These are phyloP conservation scores for Pammene fasciana DNA, from an alignment of 2,888 invertebrate species.

Conservation along the genomic window DNA sequence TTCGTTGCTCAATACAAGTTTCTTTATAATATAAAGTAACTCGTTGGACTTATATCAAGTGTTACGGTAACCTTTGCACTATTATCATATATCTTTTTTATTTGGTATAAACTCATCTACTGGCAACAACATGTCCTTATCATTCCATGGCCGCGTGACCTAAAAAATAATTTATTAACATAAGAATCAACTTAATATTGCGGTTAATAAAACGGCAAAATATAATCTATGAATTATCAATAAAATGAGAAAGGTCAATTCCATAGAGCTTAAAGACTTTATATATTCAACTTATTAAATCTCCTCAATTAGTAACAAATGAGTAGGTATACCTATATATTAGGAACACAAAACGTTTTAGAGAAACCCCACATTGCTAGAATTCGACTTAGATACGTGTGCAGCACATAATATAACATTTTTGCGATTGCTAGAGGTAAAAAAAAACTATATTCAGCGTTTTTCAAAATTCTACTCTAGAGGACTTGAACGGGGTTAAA, in stretches of 20 bases:
- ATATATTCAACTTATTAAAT: too few species aligned
- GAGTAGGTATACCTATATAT: too few species aligned
- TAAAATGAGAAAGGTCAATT: background rate
- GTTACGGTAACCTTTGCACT: conserved; percentile 81
- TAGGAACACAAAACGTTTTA: too few species aligned
- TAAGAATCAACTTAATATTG: conserved; percentile 14
- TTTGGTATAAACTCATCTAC: conserved; percentile 67
- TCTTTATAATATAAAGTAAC: conserved; percentile 47
- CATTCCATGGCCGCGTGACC: conserved; percentile 78
- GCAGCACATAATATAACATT: too few species aligned
- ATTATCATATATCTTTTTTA: conserved; percentile 73
- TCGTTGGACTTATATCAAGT: conserved; percentile 63
- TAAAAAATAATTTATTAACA: conserved; percentile 62
- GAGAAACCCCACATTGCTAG: too few species aligned
- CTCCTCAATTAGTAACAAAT: too few species aligned
- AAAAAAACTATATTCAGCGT: too few species aligned
- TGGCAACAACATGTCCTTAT: conserved; percentile 74
- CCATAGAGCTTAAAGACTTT: background rate
- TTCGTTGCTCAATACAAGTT: conserved; percentile 44
- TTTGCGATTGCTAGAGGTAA: too few species aligned
- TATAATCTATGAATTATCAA: background rate
- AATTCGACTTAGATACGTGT: too few species aligned
- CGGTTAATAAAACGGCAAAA: background rate
- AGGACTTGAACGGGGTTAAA: too few species aligned
- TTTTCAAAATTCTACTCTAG: too few species aligned